These are phyloP conservation scores for Drosophila emarginata DNA, from an alignment of 2,888 invertebrate genomes.

Conservation along the genomic window DNA sequence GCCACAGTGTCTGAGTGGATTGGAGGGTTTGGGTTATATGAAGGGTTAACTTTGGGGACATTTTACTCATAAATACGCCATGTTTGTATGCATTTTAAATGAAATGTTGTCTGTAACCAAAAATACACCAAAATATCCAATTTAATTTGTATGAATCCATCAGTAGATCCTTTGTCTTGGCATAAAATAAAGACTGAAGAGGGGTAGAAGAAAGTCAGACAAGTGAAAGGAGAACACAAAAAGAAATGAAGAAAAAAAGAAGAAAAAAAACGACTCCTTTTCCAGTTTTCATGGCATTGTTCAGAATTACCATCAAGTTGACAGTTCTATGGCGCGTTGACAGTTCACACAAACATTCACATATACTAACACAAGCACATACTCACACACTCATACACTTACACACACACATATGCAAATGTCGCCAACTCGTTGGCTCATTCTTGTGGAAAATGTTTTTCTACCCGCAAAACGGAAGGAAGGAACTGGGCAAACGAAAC, in stretches of 20 bases:
- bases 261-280: conserved; percentile 22
- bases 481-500: conserved; percentile 62
- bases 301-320: conserved; percentile 79
- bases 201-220: conserved; percentile 27
- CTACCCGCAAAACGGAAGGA: conserved; percentile 72
- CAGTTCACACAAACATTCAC: conserved; percentile 67
- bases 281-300: conserved; percentile 73
- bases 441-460: conserved; percentile 73
- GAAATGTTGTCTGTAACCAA: conserved; percentile 66
- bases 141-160: conserved; percentile 78
- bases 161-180: conserved; percentile 67
- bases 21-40: neutral
- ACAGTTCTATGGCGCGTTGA: conserved; percentile 80
- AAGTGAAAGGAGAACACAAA: conserved; percentile 44
- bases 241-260: neutral
- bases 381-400: conserved; percentile 5
- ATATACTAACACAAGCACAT: conserved; percentile 24
- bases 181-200: conserved; percentile 16
- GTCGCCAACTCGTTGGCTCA: conserved; percentile 65
- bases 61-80: conserved; percentile 66
- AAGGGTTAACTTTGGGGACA: conserved; percentile 12
- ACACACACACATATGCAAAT: conserved; percentile 72
- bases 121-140: conserved; percentile 47
- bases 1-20: neutral
- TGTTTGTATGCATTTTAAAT: conserved; percentile 74